phyloP scores from a whole-genome alignment of 2,113 vertebrate species.

The Mastomys coucha region DNA sequence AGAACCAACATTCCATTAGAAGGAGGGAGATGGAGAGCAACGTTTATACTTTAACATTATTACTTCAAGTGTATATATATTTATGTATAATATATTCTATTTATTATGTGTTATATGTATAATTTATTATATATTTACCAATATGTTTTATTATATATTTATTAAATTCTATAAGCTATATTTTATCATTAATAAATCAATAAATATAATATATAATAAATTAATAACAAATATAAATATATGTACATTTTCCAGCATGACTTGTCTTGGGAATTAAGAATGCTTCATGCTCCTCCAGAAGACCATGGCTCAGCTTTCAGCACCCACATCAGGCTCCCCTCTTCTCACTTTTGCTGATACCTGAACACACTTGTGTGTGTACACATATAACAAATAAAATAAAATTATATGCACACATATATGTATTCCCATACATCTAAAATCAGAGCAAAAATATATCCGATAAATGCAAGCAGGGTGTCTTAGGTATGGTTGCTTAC shows the following conservation, averaged over 20 bases:
- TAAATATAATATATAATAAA: no score
- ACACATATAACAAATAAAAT: background rate
- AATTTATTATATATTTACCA: no score
- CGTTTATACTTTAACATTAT: background rate
- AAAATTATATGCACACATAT: background rate
- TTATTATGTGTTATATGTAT: no score
- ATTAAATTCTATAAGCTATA: no score
- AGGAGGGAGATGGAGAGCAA: background rate
- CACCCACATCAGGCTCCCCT: background rate
- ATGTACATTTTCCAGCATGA: no score
- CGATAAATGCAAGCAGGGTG: background rate
- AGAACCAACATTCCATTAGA: background rate
- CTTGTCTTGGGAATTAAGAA: background rate
- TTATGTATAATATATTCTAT: no score
- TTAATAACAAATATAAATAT: no score
- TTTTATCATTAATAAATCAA: no score
- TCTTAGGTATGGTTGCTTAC: background rate
- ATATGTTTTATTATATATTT: no score
- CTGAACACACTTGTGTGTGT: background rate
- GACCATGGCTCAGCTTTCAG: background rate
- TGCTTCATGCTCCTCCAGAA: background rate
- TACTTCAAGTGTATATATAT: background rate
- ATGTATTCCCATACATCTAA: background rate
- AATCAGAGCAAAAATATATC: background rate
- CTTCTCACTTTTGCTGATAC: background rate